Conservation (phyloP, 2,888 invertebrate genomes). For the Nomada ruficornis region DNA sequence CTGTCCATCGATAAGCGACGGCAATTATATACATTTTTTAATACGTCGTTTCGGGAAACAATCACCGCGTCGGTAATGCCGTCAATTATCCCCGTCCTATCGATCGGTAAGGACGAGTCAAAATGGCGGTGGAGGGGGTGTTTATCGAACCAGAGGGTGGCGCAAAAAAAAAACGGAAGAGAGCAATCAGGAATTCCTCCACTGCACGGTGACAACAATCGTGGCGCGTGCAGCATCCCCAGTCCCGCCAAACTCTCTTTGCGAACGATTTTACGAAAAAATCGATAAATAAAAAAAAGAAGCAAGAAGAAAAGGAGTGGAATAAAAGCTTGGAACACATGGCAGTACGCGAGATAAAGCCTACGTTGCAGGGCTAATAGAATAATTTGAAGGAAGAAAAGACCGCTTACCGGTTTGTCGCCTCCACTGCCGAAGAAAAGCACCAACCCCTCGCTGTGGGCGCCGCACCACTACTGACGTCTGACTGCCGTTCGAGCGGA, state of each 20-base stretch:
- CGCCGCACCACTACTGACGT: slow-evolving; percentile 72
- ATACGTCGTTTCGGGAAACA: slow-evolving; percentile 29
- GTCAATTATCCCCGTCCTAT: slow-evolving; percentile 53
- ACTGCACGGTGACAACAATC: slow-evolving; percentile 9
- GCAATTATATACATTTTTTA: slow-evolving; percentile 37
- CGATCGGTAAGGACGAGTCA: slow-evolving; percentile 59
- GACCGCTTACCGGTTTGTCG: slow-evolving; percentile 52
- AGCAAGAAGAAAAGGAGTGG: too few relatives aligned
- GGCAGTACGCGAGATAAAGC: not conserved
- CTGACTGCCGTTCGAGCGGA: slow-evolving; percentile 58
- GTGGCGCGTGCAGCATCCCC: slow-evolving; percentile 11
- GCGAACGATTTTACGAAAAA: not conserved
- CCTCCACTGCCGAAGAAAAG: slow-evolving; percentile 11
- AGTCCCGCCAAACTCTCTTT: slow-evolving; percentile 10
- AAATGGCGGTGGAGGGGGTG: slow-evolving; percentile 54
- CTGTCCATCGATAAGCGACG: slow-evolving; percentile 43
- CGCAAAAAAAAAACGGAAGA: slow-evolving; percentile 39
- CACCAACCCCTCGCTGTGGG: slow-evolving; percentile 39
- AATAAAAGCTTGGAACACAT: too few relatives aligned
- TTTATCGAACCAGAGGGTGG: slow-evolving; percentile 49
- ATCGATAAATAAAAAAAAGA: not conserved
- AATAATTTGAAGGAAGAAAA: slow-evolving; percentile 1
- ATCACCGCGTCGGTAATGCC: slow-evolving; percentile 52
- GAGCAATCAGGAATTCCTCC: slow-evolving; percentile 25
- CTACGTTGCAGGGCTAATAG: not conserved